Percentiles rank a stretch among this genome's conserved stretches.
Evolutionary conservation across 64 coral and sea anemone species (phyloP).

Genomic region (Montipora foliosa): DNA sequence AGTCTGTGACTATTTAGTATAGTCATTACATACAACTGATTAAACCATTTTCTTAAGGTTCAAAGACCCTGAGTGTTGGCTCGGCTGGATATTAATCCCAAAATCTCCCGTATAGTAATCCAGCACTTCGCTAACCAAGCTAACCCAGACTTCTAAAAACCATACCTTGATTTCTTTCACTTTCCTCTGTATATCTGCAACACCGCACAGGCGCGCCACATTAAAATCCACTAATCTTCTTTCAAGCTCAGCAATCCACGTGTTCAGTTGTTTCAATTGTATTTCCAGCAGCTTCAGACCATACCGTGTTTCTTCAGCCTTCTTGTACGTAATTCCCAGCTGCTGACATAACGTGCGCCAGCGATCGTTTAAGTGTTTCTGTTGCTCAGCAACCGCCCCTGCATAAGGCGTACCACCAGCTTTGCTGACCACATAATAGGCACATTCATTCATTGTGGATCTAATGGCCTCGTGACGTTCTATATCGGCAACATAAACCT

Average conservation of each 20-base stretch:
- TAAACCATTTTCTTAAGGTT: no score
- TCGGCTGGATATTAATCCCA: no score
- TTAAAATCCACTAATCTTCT: constrained; percentile 61
- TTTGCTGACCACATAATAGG: constrained; percentile 89
- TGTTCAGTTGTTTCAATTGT: constrained; percentile 90
- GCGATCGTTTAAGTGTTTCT: constrained; percentile 89
- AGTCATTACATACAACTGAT: no score
- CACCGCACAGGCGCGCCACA: constrained; percentile 66
- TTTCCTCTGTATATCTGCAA: constrained; percentile 77
- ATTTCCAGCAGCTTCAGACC: constrained; percentile 89
- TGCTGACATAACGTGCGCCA: constrained; percentile 96
- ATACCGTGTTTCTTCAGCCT: constrained; percentile 96
- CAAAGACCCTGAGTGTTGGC: no score
- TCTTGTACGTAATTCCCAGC: constrained; percentile 97
- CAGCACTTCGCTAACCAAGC: no score
- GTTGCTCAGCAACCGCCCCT: constrained; percentile 76
- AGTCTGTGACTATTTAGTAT: no score
- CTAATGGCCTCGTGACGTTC: constrained; percentile 87
- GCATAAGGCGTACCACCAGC: constrained; percentile 76
- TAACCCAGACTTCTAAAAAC: not conserved
- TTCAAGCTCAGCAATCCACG: constrained; percentile 92
- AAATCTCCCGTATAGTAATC: no score
- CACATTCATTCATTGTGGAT: constrained; percentile 82
- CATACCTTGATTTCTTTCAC: constrained; percentile 84
- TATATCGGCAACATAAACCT: constrained; percentile 95